phyloP scores from a whole-genome alignment of 2,113 vertebrate genomes.

The human region DNA sequence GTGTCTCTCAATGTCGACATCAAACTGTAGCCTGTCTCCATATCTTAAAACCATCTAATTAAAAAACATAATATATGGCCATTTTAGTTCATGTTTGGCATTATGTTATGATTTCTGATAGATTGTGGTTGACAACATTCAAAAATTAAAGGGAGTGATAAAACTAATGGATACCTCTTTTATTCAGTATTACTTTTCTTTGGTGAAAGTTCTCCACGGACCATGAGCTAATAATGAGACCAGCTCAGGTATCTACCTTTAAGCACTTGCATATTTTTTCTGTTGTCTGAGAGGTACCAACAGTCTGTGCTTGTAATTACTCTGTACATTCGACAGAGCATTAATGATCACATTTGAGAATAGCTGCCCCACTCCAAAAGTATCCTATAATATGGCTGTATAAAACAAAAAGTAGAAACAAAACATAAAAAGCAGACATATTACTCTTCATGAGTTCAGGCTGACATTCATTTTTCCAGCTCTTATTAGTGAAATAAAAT shows the following conservation, averaged over 20 bases:
- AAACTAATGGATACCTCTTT: neutral
- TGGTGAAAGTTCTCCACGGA: neutral
- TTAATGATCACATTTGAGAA: neutral
- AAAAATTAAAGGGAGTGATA: neutral
- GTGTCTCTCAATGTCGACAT: neutral
- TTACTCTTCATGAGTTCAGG: neutral
- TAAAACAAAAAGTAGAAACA: neutral
- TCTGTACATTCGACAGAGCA: neutral
- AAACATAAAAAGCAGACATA: neutral
- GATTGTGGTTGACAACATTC: neutral
- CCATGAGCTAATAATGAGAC: neutral
- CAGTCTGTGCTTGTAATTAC: neutral
- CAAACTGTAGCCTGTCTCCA: neutral
- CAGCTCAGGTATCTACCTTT: accelerated
- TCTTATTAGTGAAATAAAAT: neutral
- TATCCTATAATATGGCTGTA: neutral
- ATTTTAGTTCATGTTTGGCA: neutral
- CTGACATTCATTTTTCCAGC: neutral
- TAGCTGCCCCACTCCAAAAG: no score
- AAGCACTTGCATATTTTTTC: no score
- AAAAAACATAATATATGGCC: neutral
- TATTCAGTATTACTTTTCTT: neutral
- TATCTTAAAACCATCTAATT: neutral
- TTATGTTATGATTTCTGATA: neutral
- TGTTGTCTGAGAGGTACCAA: no score